Conservation (phyloP, 1,140 invertebrate species). For the Bombus huntii region DNA sequence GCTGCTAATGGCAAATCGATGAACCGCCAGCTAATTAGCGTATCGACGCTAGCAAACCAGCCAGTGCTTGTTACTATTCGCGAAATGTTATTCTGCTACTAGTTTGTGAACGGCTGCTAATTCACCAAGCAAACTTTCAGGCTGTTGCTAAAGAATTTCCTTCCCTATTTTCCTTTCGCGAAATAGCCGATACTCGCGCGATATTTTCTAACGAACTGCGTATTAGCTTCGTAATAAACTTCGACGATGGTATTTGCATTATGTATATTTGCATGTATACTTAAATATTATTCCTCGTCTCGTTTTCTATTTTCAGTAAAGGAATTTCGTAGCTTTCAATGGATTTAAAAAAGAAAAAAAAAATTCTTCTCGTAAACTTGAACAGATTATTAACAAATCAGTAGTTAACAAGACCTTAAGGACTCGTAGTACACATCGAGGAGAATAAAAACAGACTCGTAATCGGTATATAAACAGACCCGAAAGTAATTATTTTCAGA, state of each 20-base stretch:
- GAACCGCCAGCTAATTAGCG: constrained; percentile 16
- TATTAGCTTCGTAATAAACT: neutral
- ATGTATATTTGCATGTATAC: too few relatives aligned
- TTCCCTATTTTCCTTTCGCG: neutral
- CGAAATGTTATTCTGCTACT: neutral
- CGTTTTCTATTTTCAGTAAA: neutral
- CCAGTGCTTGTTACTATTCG: neutral
- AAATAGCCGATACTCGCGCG: too few relatives aligned
- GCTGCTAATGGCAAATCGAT: constrained; percentile 31
- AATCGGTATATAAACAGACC: too few relatives aligned
- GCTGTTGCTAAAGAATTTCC: neutral
- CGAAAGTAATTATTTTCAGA: too few relatives aligned
- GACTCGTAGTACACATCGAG: too few relatives aligned
- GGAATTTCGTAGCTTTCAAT: neutral
- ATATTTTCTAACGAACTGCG: neutral
- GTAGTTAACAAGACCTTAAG: too few relatives aligned
- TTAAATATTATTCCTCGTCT: too few relatives aligned
- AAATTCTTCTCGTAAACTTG: too few relatives aligned
- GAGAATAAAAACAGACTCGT: too few relatives aligned
- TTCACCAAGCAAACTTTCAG: neutral
- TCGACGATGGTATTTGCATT: neutral
- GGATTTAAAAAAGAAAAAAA: too few relatives aligned
- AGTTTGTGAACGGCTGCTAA: neutral
- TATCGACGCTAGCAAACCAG: neutral
- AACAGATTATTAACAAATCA: too few relatives aligned